These are phyloP conservation scores for Apostichopus leukothele DNA, from an alignment of 53 echinoderm and acorn worm species.

Conservation along the genomic window DNA sequence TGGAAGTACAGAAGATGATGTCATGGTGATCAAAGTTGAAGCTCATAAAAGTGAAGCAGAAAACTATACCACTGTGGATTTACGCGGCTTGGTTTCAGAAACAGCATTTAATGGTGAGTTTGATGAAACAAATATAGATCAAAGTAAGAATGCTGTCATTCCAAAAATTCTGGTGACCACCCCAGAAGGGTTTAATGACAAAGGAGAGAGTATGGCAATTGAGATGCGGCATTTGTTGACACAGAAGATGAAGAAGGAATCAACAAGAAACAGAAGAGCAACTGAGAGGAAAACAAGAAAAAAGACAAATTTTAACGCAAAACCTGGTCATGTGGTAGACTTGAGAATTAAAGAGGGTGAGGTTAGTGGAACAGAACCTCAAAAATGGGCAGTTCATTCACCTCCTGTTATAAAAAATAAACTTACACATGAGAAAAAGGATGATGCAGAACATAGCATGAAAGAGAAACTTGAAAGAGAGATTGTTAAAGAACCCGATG, in stretches of 20 bases:
- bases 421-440: background rate
- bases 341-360: conserved; percentile 42
- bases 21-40: conserved; percentile 35
- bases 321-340: conserved; percentile 67
- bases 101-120: background rate
- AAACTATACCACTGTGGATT: background rate
- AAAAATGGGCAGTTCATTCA: background rate
- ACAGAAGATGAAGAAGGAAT: conserved; percentile 23
- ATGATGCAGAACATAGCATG: background rate
- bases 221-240: conserved; percentile 34
- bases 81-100: background rate
- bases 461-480: background rate
- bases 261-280: background rate
- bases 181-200: background rate
- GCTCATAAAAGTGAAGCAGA: background rate
- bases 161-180: conserved; percentile 30
- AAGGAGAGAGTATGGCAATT: conserved; percentile 24
- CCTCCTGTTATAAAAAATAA: background rate
- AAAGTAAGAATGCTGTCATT: background rate
- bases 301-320: conserved; percentile 6
- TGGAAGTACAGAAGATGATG: conserved; percentile 55
- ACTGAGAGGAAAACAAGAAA: background rate
- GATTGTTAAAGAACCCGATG: background rate
- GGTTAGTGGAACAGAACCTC: background rate
- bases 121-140: conserved; percentile 1